Evolutionary conservation across 92 coral and sea anemone genomes (phyloP).

Genomic region (Palythoa heliodiscus): DNA sequence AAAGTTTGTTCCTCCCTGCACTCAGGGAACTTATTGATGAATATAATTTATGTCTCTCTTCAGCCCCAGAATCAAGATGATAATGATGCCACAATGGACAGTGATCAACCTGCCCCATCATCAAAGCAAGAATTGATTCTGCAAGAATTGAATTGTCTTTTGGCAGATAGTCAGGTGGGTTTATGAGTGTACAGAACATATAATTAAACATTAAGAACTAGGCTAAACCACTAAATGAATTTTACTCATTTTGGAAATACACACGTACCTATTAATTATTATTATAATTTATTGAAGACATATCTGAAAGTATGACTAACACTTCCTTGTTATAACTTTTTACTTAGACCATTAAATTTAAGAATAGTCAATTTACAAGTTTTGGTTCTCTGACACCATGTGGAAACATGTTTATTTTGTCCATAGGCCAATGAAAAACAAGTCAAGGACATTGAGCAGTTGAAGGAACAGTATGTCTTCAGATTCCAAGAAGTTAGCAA

Average conservation of each 20-base stretch:
- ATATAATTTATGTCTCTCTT: background rate
- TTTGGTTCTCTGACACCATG: background rate
- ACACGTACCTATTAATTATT: no score
- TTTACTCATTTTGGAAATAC: no score
- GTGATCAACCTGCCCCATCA: slow-evolving; percentile 16
- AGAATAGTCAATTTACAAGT: background rate
- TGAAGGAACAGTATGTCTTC: slow-evolving; percentile 87
- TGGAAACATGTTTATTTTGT: background rate
- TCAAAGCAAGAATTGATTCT: slow-evolving; percentile 23
- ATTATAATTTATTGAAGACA: no score
- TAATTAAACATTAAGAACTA: background rate
- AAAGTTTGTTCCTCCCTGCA: background rate
- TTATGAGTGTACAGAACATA: background rate
- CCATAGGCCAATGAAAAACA: slow-evolving; percentile 74
- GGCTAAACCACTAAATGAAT: no score
- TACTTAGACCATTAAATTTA: background rate
- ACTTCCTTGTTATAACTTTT: no score
- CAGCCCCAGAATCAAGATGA: slow-evolving; percentile 15
- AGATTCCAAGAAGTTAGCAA: slow-evolving; percentile 80
- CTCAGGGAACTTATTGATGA: background rate
- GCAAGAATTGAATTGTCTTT: slow-evolving; percentile 51
- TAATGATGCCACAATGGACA: slow-evolving; percentile 18
- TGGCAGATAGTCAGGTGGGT: slow-evolving; percentile 57
- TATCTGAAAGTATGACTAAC: no score
- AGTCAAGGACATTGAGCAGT: slow-evolving; percentile 81